Evolutionary conservation across 2,113 vertebrate genomes (phyloP).

Genomic region (Nicator chloris): DNA sequence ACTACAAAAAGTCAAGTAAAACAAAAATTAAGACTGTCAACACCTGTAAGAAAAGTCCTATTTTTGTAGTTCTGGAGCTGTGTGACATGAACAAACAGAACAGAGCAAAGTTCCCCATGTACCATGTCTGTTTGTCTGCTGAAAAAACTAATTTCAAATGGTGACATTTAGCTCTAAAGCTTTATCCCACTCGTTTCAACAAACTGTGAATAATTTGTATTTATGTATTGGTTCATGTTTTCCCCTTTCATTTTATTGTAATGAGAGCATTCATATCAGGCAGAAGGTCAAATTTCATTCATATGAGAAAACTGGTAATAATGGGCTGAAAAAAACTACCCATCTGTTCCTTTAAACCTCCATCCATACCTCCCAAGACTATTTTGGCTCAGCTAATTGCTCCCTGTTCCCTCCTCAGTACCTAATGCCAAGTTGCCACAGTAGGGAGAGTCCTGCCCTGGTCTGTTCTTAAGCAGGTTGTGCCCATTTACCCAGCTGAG

Average conservation of each 20-base stretch:
- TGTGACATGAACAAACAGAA: not conserved
- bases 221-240: not conserved
- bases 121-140: not conserved
- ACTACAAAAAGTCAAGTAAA: not conserved
- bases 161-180: not conserved
- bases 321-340: not conserved
- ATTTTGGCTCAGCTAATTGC: not conserved
- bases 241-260: not conserved
- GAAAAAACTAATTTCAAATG: not conserved
- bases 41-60: not conserved
- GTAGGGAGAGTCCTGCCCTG: not conserved
- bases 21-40: not conserved
- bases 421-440: not conserved
- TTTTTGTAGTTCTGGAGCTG: not conserved
- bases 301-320: not conserved
- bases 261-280: not conserved
- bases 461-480: not conserved
- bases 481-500: not conserved
- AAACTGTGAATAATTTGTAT: not conserved
- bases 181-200: not conserved
- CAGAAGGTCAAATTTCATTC: not conserved
- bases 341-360: not conserved
- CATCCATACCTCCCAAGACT: not conserved
- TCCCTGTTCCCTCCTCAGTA: not conserved
- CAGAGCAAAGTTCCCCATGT: not conserved